A percentile compares a stretch with the other conserved stretches of the same genome.
Evolutionary conservation across 37 sponge, comb jelly and placozoan genomes (phyloP).

Genomic region (Oopsacas minuta): DNA sequence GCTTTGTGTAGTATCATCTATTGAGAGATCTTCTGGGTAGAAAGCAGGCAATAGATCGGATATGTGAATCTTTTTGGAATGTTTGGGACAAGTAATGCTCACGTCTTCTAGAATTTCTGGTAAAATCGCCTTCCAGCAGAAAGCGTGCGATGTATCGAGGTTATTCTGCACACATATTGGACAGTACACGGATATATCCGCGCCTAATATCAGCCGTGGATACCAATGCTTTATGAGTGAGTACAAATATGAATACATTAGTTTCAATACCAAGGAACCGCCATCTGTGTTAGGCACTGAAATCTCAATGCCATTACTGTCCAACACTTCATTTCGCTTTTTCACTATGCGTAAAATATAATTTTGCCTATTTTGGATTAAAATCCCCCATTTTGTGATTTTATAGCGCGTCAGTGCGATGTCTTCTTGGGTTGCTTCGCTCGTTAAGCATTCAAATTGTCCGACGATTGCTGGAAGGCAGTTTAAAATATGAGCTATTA

Average conservation of each 20-base stretch:
- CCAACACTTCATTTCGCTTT: not conserved
- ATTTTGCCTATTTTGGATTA: not conserved
- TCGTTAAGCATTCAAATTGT: not conserved
- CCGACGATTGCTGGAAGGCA: not conserved
- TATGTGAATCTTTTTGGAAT: not conserved
- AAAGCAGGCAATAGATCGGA: not conserved
- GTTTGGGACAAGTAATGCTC: not conserved
- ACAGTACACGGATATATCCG: not conserved
- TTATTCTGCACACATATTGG: not conserved
- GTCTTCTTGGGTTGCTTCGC: not conserved
- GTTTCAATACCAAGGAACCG: not conserved
- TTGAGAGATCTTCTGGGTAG: not conserved
- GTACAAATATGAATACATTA: not conserved
- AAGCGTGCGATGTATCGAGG: not conserved
- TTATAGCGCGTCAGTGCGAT: not conserved
- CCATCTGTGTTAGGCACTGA: not conserved
- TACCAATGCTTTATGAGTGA: not conserved
- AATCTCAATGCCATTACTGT: not conserved
- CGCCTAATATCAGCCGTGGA: not conserved
- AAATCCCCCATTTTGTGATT: not conserved
- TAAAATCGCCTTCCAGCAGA: not conserved
- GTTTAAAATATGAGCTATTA: not conserved
- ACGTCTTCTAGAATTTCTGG: not conserved
- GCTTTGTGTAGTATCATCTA: not conserved
- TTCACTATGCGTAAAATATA: not conserved